Evolutionary conservation across 2,113 vertebrate genomes (phyloP).

Genomic region (Isurus oxyrinchus): DNA sequence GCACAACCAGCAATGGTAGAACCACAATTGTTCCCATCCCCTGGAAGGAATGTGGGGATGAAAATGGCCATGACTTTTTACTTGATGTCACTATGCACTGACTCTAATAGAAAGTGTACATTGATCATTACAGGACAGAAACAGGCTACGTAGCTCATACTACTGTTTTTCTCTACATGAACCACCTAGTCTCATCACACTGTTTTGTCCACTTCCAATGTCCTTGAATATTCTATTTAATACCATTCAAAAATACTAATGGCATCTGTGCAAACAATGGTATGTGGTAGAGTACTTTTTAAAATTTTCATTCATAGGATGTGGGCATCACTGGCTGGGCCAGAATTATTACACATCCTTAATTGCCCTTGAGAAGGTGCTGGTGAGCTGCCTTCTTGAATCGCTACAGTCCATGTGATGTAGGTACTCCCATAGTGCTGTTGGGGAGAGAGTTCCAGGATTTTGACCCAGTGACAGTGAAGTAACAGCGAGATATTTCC

Average conservation of each 20-base stretch:
- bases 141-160: neutral
- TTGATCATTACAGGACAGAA: neutral
- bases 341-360: too few relatives aligned
- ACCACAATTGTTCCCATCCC: neutral
- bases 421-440: too few relatives aligned
- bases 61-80: neutral
- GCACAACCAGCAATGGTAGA: neutral
- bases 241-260: neutral
- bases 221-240: neutral
- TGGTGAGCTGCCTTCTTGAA: too few relatives aligned
- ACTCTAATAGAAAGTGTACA: neutral
- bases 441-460: too few relatives aligned
- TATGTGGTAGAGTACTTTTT: too few relatives aligned
- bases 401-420: too few relatives aligned
- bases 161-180: neutral
- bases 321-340: too few relatives aligned
- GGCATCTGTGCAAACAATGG: neutral
- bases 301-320: too few relatives aligned
- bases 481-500: too few relatives aligned
- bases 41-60: neutral
- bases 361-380: too few relatives aligned
- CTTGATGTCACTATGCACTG: neutral
- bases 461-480: too few relatives aligned
- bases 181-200: neutral
- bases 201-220: neutral